Conservation (phyloP, 2,113 vertebrate species). For the Pelodiscus sinensis region DNA sequence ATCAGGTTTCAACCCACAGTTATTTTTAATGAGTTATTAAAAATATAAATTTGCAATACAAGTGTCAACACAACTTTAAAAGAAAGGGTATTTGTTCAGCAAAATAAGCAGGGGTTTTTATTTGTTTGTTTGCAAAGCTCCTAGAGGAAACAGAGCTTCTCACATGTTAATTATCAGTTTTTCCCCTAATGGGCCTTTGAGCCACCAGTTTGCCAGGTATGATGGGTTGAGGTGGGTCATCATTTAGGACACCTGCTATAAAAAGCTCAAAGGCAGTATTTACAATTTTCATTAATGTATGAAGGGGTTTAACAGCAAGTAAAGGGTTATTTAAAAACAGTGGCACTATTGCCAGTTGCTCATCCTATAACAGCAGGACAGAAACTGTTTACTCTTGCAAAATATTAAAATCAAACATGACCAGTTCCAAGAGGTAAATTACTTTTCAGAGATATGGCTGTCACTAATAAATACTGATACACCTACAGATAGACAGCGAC, state of each 20-base stretch:
- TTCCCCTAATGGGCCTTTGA: neutral
- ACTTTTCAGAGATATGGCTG: constrained; percentile 2
- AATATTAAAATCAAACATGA: constrained; percentile 5
- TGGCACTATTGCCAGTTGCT: constrained; percentile 1
- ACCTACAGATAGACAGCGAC: neutral
- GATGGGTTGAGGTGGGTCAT: neutral
- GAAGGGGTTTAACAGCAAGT: neutral
- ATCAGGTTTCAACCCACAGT: neutral
- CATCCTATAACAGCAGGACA: constrained; percentile 7
- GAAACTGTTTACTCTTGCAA: constrained; percentile 16
- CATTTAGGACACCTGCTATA: constrained; percentile 27
- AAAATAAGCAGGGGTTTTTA: neutral
- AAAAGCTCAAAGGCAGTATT: neutral
- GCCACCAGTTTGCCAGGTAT: constrained; percentile 32
- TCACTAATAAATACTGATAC: neutral
- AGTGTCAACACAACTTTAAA: neutral
- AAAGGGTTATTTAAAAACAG: constrained; percentile 4
- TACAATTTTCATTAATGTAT: neutral
- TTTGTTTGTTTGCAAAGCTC: neutral
- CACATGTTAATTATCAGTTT: neutral
- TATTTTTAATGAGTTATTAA: neutral
- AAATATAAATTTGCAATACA: neutral
- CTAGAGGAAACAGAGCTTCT: neutral
- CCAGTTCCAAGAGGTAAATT: neutral
- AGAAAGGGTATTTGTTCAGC: neutral